A percentile compares a stretch with the other conserved stretches of the same genome.
Conservation (phyloP, 2,888 invertebrate genomes). For the Aphodius sticticus region DNA sequence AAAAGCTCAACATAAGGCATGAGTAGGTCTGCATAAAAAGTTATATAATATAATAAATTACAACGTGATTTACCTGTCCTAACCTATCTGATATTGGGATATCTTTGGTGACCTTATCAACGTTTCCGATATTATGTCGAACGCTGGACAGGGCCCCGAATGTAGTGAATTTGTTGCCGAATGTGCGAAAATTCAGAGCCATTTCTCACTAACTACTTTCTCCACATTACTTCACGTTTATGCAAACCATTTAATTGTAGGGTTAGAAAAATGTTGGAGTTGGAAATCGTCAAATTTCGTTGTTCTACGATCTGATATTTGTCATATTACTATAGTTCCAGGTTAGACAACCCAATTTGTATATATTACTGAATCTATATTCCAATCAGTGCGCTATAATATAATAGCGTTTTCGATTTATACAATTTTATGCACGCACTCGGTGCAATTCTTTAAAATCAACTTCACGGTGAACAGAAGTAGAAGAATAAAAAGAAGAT, state of each 20-base stretch:
- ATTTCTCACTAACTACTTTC: slow-evolving; percentile 28
- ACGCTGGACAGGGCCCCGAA: slow-evolving; percentile 30
- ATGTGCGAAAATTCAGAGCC: slow-evolving; percentile 35
- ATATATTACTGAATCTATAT: background rate
- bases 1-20: background rate
- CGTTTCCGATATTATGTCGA: slow-evolving; percentile 26
- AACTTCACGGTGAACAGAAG: no score
- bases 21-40: background rate
- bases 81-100: slow-evolving; percentile 31
- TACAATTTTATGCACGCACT: no score
- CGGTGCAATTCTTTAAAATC: no score
- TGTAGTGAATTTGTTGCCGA: slow-evolving; percentile 33
- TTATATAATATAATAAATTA: slow-evolving; percentile 25
- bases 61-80: slow-evolving; percentile 33
- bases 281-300: slow-evolving; percentile 19
- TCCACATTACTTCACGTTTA: slow-evolving; percentile 28
- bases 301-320: background rate
- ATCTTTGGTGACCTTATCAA: slow-evolving; percentile 29
- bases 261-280: slow-evolving; percentile 28
- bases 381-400: background rate
- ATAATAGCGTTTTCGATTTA: no score
- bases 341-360: background rate
- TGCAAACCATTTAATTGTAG: slow-evolving; percentile 35
- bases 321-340: background rate
- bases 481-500: no score